A percentile compares a stretch with the other conserved stretches of the same genome.
Evolutionary conservation across 2,888 invertebrate species (phyloP).

Genomic region (Thysanoteuthis rhombus): DNA sequence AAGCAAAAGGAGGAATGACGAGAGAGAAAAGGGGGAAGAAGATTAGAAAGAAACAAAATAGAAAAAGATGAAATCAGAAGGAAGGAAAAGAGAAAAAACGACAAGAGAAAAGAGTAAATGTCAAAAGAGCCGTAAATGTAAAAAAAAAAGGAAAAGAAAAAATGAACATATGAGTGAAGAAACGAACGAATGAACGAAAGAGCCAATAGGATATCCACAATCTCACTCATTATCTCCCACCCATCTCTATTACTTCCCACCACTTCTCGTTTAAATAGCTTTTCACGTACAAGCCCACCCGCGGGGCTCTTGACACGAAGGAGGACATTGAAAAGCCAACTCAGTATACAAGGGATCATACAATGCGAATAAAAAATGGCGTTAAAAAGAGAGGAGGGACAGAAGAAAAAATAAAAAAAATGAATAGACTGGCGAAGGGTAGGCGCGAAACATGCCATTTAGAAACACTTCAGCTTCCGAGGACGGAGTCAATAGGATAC

Average conservation of each 20-base stretch:
- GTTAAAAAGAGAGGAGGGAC: background rate
- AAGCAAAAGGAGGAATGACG: background rate
- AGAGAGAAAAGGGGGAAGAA: background rate
- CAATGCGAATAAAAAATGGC: background rate
- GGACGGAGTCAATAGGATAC: background rate
- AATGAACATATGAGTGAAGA: background rate
- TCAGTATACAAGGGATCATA: background rate
- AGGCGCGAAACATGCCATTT: conserved; percentile 12
- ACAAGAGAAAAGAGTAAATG: background rate
- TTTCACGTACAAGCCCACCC: conserved; percentile 12
- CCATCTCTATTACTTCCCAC: background rate
- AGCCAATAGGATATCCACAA: background rate
- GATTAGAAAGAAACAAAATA: background rate
- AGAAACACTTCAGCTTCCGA: background rate
- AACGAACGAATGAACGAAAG: background rate
- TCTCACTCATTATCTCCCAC: background rate
- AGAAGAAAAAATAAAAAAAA: background rate
- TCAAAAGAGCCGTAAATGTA: background rate
- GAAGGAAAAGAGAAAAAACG: background rate
- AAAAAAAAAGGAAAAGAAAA: background rate
- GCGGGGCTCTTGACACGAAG: background rate
- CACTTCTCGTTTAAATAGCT: conserved; percentile 12
- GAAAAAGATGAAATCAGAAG: background rate
- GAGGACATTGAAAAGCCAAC: conserved; percentile 12
- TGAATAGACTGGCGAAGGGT: background rate